A percentile compares a stretch with the other conserved stretches of the same genome.
Evolutionary conservation across 2,113 vertebrate genomes (phyloP).

Genomic region (Tachysurus vachellii): DNA sequence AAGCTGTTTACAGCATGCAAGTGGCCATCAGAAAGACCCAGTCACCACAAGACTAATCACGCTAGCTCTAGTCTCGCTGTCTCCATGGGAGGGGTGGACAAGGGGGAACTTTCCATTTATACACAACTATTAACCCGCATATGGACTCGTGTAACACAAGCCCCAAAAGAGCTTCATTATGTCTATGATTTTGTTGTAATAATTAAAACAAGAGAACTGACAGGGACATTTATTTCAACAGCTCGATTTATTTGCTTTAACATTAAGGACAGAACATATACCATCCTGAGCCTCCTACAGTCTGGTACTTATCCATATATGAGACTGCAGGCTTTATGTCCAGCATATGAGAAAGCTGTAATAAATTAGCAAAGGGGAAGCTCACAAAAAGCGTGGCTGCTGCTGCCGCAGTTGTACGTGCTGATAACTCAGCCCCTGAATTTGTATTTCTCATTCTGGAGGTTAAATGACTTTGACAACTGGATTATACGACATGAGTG

Average conservation of each 20-base stretch:
- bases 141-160: conserved; percentile 41
- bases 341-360: background rate
- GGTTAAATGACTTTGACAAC: conserved; percentile 63
- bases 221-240: conserved; percentile 14
- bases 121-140: conserved; percentile 32
- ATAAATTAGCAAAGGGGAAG: background rate
- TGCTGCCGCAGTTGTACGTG: conserved; percentile 12
- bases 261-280: background rate
- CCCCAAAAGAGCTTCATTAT: conserved; percentile 36
- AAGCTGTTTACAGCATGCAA: conserved; percentile 66
- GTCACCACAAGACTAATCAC: conserved; percentile 53
- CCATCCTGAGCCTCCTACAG: background rate
- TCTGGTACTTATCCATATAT: background rate
- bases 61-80: conserved; percentile 52
- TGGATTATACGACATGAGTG: conserved; percentile 62
- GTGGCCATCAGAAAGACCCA: conserved; percentile 44
- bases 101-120: conserved; percentile 49
- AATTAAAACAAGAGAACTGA: conserved; percentile 19
- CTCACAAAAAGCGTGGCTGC: conserved; percentile 4
- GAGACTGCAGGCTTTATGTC: conserved; percentile 16
- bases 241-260: conserved; percentile 5
- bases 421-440: conserved; percentile 49
- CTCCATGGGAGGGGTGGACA: conserved; percentile 40
- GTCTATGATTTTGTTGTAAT: background rate
- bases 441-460: conserved; percentile 36